Conservation (phyloP, 2,797 vertebrate species). For the Kryptolebias ocellatus region DNA sequence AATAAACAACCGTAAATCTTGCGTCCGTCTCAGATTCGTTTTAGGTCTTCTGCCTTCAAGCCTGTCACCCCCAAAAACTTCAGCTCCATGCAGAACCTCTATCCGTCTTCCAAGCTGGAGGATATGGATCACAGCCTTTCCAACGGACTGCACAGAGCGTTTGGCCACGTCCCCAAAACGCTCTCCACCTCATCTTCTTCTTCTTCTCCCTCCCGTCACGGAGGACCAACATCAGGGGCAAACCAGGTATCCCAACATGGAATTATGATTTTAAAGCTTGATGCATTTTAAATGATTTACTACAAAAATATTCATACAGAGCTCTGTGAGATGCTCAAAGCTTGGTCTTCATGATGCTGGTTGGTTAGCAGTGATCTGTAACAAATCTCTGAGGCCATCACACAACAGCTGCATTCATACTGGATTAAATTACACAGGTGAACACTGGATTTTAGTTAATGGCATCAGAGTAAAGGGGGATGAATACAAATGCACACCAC, state of each 20-base stretch:
- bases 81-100: conserved; percentile 94
- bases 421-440: too few relatives aligned
- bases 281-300: not conserved
- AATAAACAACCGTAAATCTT: not conserved
- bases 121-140: conserved; percentile 87
- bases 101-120: conserved; percentile 88
- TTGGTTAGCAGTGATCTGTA: too few relatives aligned
- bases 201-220: conserved; percentile 85
- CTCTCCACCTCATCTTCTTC: conserved; percentile 88
- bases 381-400: too few relatives aligned
- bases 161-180: conserved; percentile 79
- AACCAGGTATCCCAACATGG: conserved; percentile 64
- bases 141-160: conserved; percentile 78
- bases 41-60: conserved; percentile 93
- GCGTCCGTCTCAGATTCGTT: conserved; percentile 80
- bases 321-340: too few relatives aligned
- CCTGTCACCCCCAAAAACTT: conserved; percentile 89
- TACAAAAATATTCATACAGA: too few relatives aligned
- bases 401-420: too few relatives aligned
- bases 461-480: too few relatives aligned
- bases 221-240: conserved; percentile 53
- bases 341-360: too few relatives aligned
- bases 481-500: too few relatives aligned
- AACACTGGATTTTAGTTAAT: too few relatives aligned
- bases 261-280: too few relatives aligned